Conservation (phyloP, 2,888 invertebrate genomes). For the Nebria brevicollis region DNA sequence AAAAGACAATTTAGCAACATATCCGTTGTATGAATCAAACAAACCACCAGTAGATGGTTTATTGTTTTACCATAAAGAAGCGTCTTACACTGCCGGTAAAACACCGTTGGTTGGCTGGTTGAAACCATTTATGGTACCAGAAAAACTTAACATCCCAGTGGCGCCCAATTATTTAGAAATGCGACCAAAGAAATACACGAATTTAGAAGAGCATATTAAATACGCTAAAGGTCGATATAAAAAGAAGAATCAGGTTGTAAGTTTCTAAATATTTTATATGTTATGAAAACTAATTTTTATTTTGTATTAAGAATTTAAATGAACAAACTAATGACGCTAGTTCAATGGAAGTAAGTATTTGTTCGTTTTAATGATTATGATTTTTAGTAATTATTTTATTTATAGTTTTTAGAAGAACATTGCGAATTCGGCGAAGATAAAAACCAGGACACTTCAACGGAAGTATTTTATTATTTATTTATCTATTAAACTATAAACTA, state of each 20-base stretch:
- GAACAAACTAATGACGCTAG: neutral
- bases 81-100: constrained; percentile 79
- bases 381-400: neutral
- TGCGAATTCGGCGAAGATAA: no score
- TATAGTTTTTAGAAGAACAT: neutral
- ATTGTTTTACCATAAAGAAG: constrained; percentile 88
- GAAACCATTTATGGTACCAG: constrained; percentile 87
- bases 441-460: no score
- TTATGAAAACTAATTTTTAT: neutral
- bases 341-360: neutral
- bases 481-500: no score
- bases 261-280: neutral
- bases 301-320: neutral
- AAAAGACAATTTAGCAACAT: constrained; percentile 61
- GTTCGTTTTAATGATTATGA: neutral
- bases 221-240: constrained; percentile 55
- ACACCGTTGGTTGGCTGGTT: constrained; percentile 95
- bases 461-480: no score
- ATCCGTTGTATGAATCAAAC: constrained; percentile 58
- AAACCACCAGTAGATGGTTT: constrained; percentile 80
- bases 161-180: constrained; percentile 60
- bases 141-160: constrained; percentile 71
- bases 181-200: constrained; percentile 66
- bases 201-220: constrained; percentile 66
- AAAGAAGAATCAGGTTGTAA: constrained; percentile 33